Percentiles rank a stretch among this genome's conserved stretches.
Conservation (phyloP, 2,888 invertebrate species). For the Nemotelus pantherinus region DNA sequence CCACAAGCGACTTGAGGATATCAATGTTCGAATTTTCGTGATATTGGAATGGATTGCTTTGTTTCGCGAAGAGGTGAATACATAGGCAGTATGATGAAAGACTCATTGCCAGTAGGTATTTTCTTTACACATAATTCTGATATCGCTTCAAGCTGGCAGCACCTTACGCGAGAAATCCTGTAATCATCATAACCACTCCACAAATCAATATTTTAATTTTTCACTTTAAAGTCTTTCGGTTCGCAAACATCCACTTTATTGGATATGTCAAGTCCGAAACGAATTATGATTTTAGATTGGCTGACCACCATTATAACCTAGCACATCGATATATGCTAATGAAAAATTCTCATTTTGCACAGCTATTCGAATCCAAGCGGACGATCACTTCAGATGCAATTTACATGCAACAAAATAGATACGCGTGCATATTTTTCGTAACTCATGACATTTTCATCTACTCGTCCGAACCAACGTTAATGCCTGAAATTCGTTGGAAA, state of each 20-base stretch:
- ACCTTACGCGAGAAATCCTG: too few relatives aligned
- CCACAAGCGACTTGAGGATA: conserved; percentile 2
- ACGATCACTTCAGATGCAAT: background rate
- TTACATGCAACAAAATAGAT: background rate
- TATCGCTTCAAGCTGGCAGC: too few relatives aligned
- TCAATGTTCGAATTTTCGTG: conserved; percentile 28
- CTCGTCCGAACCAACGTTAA: background rate
- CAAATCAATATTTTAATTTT: too few relatives aligned
- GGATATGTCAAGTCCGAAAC: conserved; percentile 2
- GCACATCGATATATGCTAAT: conserved; percentile 24
- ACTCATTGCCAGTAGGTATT: too few relatives aligned
- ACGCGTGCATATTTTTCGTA: background rate
- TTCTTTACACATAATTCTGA: too few relatives aligned
- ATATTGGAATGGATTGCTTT: background rate
- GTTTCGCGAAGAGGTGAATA: too few relatives aligned
- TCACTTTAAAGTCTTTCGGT: too few relatives aligned
- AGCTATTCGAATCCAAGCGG: background rate
- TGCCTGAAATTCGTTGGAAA: background rate
- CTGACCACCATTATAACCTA: background rate
- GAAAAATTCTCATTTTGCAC: conserved; percentile 8
- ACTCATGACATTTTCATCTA: background rate
- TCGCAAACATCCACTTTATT: background rate
- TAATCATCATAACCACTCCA: too few relatives aligned
- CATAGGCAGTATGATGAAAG: too few relatives aligned
- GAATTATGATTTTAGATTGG: conserved; percentile 15